Evolutionary conservation across 2,797 vertebrate genomes (phyloP).

Genomic region (Tokudaia muenninki): DNA sequence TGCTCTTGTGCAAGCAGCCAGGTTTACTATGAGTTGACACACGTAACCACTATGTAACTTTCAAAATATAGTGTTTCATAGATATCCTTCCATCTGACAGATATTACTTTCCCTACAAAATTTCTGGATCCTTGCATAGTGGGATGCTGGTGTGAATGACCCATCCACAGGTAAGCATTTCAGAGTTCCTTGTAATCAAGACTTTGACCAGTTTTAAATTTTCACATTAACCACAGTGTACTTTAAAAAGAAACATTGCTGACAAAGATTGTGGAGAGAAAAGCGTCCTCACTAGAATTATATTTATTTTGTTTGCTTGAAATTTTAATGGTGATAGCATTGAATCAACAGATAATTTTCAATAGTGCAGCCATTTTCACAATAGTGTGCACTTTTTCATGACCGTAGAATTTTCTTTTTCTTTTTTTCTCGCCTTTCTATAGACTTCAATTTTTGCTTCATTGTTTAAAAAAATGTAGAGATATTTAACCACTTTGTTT

Average conservation of each 20-base stretch:
- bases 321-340: neutral
- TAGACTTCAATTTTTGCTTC: too few species aligned
- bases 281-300: neutral
- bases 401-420: neutral
- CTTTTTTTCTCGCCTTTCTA: neutral
- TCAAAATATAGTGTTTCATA: neutral
- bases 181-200: neutral
- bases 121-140: neutral
- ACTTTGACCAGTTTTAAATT: neutral
- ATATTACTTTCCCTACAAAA: too few species aligned
- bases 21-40: neutral
- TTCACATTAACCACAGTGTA: neutral
- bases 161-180: neutral
- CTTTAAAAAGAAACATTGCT: neutral
- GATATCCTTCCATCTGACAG: neutral
- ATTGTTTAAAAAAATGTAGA: neutral
- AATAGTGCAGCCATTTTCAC: neutral
- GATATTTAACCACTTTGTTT: neutral
- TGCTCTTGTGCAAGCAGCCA: neutral
- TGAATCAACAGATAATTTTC: neutral
- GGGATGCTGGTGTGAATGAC: neutral
- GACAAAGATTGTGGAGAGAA: neutral
- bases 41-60: neutral
- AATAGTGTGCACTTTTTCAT: too few species aligned
- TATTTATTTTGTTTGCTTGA: neutral